phyloP scores from a whole-genome alignment of 2,797 vertebrate genomes.

The Gephyroberyx darwinii region DNA sequence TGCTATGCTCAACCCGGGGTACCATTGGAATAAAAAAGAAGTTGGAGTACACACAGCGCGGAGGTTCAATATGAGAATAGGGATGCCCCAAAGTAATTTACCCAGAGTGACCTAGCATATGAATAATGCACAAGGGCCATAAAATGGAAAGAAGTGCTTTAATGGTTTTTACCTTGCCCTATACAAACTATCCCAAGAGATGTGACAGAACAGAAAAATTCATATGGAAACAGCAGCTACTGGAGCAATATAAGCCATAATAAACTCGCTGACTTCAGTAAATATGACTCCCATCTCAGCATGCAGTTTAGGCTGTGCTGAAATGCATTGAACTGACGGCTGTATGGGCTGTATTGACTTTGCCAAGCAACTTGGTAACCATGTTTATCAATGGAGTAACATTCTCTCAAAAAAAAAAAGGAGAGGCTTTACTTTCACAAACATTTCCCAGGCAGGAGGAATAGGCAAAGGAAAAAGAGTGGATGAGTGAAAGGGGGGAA shows the following conservation, averaged over 20 bases:
- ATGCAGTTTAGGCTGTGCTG: slow-evolving; percentile 55
- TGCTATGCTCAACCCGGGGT: slow-evolving; percentile 25
- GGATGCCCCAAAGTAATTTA: slow-evolving; percentile 75
- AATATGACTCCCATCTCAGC: slow-evolving; percentile 65
- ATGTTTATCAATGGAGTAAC: slow-evolving; percentile 59
- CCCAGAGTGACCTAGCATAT: slow-evolving; percentile 64
- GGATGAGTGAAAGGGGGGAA: slow-evolving; percentile 29
- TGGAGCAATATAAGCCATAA: slow-evolving; percentile 68
- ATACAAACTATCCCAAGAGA: slow-evolving; percentile 73
- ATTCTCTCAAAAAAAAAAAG: slow-evolving; percentile 42
- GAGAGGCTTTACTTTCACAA: slow-evolving; percentile 38
- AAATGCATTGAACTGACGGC: slow-evolving; percentile 57
- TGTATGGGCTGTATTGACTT: slow-evolving; percentile 51
- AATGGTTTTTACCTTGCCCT: slow-evolving; percentile 65
- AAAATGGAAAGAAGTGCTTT: slow-evolving; percentile 57
- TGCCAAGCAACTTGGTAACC: slow-evolving; percentile 47
- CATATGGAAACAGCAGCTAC: slow-evolving; percentile 60
- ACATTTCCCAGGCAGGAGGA: slow-evolving; percentile 29
- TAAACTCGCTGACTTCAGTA: slow-evolving; percentile 76
- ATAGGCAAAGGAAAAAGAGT: slow-evolving; percentile 19
- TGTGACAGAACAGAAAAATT: slow-evolving; percentile 69
- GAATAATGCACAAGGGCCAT: slow-evolving; percentile 71
- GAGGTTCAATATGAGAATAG: slow-evolving; percentile 62
- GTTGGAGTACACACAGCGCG: slow-evolving; percentile 37
- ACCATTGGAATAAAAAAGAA: slow-evolving; percentile 27